These are phyloP conservation scores for Aphelinus certus DNA, from an alignment of 1,140 invertebrate species.

Conservation along the genomic window DNA sequence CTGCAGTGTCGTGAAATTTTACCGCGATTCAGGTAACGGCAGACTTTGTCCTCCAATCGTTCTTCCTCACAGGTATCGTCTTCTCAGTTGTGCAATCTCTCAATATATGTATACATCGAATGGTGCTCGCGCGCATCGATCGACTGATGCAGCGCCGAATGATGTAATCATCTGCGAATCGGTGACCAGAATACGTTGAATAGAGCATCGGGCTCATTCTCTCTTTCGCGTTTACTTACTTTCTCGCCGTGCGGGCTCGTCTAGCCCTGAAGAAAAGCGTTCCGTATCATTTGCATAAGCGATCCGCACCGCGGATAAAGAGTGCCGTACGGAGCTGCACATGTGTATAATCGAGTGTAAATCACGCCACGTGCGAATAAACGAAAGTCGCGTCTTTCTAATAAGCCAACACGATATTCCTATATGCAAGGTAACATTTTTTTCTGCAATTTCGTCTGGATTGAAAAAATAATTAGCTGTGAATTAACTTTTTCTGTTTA, in stretches of 20 bases:
- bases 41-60: too few species aligned
- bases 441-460: too few species aligned
- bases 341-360: background rate
- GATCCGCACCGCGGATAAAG: background rate
- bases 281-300: slow-evolving; percentile 25
- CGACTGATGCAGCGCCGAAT: slow-evolving; percentile 12
- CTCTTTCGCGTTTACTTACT: slow-evolving; percentile 29
- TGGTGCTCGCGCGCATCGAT: slow-evolving; percentile 7
- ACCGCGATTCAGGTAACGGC: too few species aligned
- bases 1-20: too few species aligned
- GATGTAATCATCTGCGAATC: slow-evolving; percentile 39
- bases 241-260: background rate
- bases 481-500: too few species aligned
- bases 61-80: slow-evolving; percentile 22
- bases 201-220: slow-evolving; percentile 26
- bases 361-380: background rate
- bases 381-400: background rate
- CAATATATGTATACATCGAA: background rate
- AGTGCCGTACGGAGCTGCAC: background rate
- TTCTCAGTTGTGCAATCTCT: slow-evolving; percentile 7
- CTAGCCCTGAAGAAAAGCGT: slow-evolving; percentile 15
- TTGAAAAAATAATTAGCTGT: too few species aligned
- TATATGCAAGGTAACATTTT: too few species aligned
- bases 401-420: too few species aligned
- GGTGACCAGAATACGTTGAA: slow-evolving; percentile 39